Evolutionary conservation across 2,888 invertebrate species (phyloP).

Genomic region (Blastobasis adustella): DNA sequence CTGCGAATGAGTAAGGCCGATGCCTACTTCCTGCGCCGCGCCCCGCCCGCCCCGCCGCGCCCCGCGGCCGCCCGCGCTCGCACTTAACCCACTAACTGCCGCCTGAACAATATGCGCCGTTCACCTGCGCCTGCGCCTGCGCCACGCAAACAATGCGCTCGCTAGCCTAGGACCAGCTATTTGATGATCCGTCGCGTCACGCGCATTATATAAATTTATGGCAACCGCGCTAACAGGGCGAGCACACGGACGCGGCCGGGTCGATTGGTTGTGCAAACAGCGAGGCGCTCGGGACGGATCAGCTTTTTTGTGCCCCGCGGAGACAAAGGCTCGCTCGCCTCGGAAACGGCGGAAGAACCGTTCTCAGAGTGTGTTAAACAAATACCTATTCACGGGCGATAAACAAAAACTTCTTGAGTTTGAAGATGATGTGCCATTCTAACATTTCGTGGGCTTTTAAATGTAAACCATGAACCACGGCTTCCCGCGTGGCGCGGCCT

Average conservation of each 20-base stretch:
- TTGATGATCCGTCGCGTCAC: constrained; percentile 26
- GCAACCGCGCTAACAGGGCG: constrained; percentile 36
- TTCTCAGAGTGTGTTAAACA: too few relatives aligned
- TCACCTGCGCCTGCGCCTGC: constrained; percentile 17
- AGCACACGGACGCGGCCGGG: constrained; percentile 35
- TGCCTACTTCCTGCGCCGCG: constrained; percentile 27
- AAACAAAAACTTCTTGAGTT: too few relatives aligned
- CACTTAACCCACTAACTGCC: constrained; percentile 16
- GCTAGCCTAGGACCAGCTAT: constrained; percentile 16
- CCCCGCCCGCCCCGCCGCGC: background rate
- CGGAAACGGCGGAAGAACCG: constrained; percentile 14
- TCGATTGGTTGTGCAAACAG: constrained; percentile 40
- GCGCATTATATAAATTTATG: constrained; percentile 37
- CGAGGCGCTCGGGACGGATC: background rate
- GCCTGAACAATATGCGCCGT: constrained; percentile 4
- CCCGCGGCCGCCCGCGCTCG: background rate
- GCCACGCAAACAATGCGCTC: constrained; percentile 4
- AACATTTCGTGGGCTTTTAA: too few relatives aligned
- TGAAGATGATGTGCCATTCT: too few relatives aligned
- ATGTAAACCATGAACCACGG: too few relatives aligned
- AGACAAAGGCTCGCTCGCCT: constrained; percentile 5
- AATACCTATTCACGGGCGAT: too few relatives aligned
- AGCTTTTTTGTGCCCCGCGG: background rate
- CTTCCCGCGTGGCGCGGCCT: too few relatives aligned
- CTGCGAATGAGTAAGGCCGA: constrained; percentile 35